A percentile compares a stretch with the other conserved stretches of the same genome.
phyloP scores from a whole-genome alignment of 2,888 invertebrate genomes.

The Clusia tigrina region DNA sequence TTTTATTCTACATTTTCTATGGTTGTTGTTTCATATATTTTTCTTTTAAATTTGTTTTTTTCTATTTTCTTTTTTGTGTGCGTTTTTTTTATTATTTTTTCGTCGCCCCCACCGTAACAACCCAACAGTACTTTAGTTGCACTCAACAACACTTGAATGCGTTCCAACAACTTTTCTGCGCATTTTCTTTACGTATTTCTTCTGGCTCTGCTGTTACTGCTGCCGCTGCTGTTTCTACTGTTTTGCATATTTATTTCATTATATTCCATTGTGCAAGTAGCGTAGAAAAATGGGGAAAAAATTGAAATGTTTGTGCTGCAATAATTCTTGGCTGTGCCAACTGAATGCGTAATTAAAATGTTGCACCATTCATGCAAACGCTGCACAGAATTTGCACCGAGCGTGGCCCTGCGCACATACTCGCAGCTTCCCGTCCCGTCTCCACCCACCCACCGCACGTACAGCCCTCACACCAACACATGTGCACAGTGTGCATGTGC shows the following conservation, averaged over 20 bases:
- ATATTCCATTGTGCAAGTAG: conserved; percentile 2
- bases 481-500: not conserved
- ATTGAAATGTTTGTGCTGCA: conserved; percentile 17
- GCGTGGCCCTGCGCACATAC: too few relatives aligned
- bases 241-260: conserved; percentile 7
- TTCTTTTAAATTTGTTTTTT: too few relatives aligned
- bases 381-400: not conserved
- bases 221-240: not conserved
- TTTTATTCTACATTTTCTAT: too few relatives aligned
- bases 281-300: not conserved
- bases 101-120: too few relatives aligned
- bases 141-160: conserved; percentile 2
- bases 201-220: not conserved
- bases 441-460: not conserved
- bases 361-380: conserved; percentile 31
- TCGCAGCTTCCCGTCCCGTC: not conserved
- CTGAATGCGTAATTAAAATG: conserved; percentile 36
- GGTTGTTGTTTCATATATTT: too few relatives aligned
- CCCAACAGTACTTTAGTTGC: too few relatives aligned
- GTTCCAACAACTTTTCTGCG: too few relatives aligned
- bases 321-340: conserved; percentile 31
- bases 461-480: not conserved
- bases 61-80: too few relatives aligned
- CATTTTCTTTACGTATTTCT: not conserved
- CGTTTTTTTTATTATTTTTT: too few relatives aligned